phyloP scores from a whole-genome alignment of 2,888 invertebrate species.

The Tetragnatha montana region DNA sequence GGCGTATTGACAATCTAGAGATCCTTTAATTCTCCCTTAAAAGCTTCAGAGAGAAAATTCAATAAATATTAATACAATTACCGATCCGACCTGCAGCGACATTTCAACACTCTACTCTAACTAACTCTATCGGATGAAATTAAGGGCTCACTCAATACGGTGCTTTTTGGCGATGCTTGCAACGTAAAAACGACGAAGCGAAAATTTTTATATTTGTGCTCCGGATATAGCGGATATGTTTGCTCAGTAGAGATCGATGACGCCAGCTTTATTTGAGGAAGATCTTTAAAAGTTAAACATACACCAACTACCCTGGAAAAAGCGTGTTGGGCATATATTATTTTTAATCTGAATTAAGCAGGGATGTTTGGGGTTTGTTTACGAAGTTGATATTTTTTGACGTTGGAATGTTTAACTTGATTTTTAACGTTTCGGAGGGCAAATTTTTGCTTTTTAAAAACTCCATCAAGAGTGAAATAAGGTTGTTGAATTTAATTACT shows the following conservation, averaged over 20 bases:
- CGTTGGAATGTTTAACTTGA: background rate
- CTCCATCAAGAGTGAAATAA: background rate
- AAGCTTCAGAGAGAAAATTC: constrained; percentile 15
- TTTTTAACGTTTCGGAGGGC: background rate
- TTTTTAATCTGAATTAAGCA: background rate
- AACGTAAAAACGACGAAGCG: background rate
- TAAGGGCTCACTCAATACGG: background rate
- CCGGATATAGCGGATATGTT: constrained; percentile 11
- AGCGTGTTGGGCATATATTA: background rate
- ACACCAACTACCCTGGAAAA: background rate
- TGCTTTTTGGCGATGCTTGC: background rate
- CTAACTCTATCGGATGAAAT: background rate
- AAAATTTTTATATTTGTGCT: constrained; percentile 16
- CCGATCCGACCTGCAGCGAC: constrained; percentile 15
- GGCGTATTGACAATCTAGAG: background rate
- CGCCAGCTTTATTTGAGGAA: background rate
- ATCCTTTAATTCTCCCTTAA: background rate
- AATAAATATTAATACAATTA: constrained; percentile 28
- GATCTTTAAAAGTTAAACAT: constrained; percentile 2
- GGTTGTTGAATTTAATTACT: background rate
- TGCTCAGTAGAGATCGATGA: background rate
- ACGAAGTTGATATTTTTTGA: background rate
- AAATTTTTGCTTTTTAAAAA: background rate
- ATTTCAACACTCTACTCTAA: background rate
- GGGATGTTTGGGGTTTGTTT: background rate